Base-by-base conservation (phyloP, 1,140 invertebrate species). In the Zaprionus tsacasi region DNA sequence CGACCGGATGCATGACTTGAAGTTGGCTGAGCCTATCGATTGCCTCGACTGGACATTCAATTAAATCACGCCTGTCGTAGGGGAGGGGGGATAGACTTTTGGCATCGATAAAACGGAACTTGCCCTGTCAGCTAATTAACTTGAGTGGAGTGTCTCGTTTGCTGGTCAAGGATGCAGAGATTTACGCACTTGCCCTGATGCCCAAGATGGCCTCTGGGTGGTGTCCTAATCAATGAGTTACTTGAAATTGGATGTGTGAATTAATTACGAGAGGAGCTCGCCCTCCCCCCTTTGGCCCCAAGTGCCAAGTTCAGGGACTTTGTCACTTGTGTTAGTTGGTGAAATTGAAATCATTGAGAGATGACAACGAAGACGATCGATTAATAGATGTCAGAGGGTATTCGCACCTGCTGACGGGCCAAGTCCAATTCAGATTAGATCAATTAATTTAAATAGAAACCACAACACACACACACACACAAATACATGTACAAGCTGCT, bases 11-110 rank as follows among this genome's bases (percentile, higher is more conserved):
- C 25, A 12, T 27, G 48, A 67, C 54, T 70, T 50, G 69, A 35
- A 70, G 66, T 74, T 45, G 65, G 50, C 40, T 60, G 48, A 38
- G 45, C 33, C 64, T 70, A 73, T 78, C 66, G 75, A 85, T 78
- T 74, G 55, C 21, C 50, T 35, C 40, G 58, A 63, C 38, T 66
- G 67, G 65, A 7, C 64, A 57, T 58, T 70, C 33, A 72, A 66
- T 81, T 81, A 54, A 68, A 56, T 68, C 57, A 50, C 21, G 38
- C 48, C 61, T 63, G 60, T 12, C 57, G 2, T 21, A 2, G 21
- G 21, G 21, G 21, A 21, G 21, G 69, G 65, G 50, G 61, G 11
- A 33, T n/a, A 6, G 6, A 38, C 15, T 21, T 33, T 25, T 10
- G 17, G 56, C 21, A 58, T 38, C 10, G 59, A 15, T 17, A 25